Evolutionary conservation across 2,888 invertebrate species (phyloP), one percentile per base, ranked within the genome.

Genomic region (Apodemia mormo): DNA sequence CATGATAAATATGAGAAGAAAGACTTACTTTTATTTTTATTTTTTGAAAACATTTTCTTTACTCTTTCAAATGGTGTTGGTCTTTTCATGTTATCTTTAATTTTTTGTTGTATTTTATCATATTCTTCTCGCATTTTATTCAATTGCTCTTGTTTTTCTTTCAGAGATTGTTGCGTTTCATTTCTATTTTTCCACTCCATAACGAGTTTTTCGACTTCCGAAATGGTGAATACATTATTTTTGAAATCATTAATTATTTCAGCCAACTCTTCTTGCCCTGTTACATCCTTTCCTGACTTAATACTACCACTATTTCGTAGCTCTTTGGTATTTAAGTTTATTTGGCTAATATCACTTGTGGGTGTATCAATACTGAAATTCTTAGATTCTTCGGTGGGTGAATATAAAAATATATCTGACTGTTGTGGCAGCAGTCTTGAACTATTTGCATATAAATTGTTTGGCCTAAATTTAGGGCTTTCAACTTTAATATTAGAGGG

Each of bases 221-320:
- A 94, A 81, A 98, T 96, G 0, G 97, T 96, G 76, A 97, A 96
- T 3, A 97, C 97, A 81, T 97, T 97, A 81, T 97, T 97, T 85
- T 98, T 97, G 81, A 97, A 97, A 80, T 97, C 97, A 81, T 96
- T 97, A 83, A 98, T 97, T 68, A 98, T 97, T 89, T 97, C 97
- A 3, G 96, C 95, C 71, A 98, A 92, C 82, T 98, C 97, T 74
- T 97, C 97, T 82, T 97, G 96, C 2, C 94, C 94, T 0, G 90
- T 92, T 5, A 89, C 79, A 1, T 92, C 92, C 76, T 91, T 91
- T 0, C 88, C 85, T 10, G 90, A 92, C 77, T 92, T 93, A 43
- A 92, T 76, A 76, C 92, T 90, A 56, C 89, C 89, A 74, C 81
- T 91, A 58, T 88, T 85, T 22, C 80, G 76, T 30, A 84, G 77